Evolutionary conservation across 2,888 invertebrate species (phyloP), one percentile per base, ranked within the genome.

Genomic region (Terebella lapidaria): DNA sequence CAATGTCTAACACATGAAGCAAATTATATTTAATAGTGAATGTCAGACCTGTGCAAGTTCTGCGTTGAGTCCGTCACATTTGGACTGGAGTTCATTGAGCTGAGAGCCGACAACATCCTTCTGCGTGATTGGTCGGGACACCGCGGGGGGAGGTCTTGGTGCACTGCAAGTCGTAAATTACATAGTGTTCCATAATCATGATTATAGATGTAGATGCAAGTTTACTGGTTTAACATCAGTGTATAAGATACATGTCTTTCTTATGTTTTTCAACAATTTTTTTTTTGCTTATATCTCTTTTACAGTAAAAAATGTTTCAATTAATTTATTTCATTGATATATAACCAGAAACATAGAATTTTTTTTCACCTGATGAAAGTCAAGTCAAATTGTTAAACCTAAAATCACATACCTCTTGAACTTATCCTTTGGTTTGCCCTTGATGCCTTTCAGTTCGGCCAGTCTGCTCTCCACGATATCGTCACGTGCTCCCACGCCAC

Each of bases 401-500:
- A n/a, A n/a, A n/a, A n/a, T n/a, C n/a, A n/a, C n/a, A n/a, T n/a
- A n/a, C n/a, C n/a, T n/a, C n/a, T n/a, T n/a, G n/a, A n/a, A n/a
- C n/a, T n/a, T n/a, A n/a, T n/a, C n/a, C n/a, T n/a, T n/a, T n/a
- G n/a, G n/a, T n/a, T n/a, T n/a, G n/a, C n/a, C n/a, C n/a, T n/a
- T n/a, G n/a, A 57, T 52, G 24, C 77, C 77, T 59, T 69, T 70
- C 51, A 77, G 68, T 60, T 77, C 77, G 1, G 75, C 70, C 68
- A 77, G 70, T 49, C 77, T 67, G 24, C 60, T 65, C 47, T 60
- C 67, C 27, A 76, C 69, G 60, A 72, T 71, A 64, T 77, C 73
- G 49, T 70, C 70, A 20, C 20, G 22, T 25, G 49, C 27, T 2
- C 70, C 64, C 60, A 69, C 71, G 26, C 76, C 76, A 46, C 77